Base-by-base conservation (phyloP, 2,888 invertebrate species). In the Caenorhabditis sulstoni region DNA sequence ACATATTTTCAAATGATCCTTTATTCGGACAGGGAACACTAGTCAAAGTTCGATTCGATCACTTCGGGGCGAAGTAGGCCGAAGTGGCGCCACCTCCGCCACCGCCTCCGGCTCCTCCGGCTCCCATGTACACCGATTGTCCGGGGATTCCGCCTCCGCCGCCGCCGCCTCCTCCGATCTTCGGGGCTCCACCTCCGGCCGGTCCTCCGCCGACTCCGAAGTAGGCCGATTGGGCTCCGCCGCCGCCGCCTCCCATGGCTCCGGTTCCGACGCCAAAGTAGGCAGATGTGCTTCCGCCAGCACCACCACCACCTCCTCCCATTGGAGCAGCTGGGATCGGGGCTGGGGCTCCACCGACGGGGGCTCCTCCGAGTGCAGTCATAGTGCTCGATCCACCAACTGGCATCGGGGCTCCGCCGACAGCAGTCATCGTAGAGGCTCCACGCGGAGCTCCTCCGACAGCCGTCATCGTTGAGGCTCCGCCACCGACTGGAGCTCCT, bases 1-100 rank as follows among this genome's bases (percentile, higher is more conserved):
- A 29, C 29, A 29, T 7, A 29, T 29, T 29, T 29, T 7, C 29
- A 7, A 7, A 5, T 29, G 3, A 3, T 29, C 7, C 29, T 29
- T 29, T 29, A 29, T 29, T 29, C 29, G 7, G 29, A 29, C 29
- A 7, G n/a, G n/a, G n/a, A n/a, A 29, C 7, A 29, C 29, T n/a
- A 29, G 29, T 29, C 29, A 47, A 47, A 18, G 16, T 47, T 47
- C 16, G 18, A n/a, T 47, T 47, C 16, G 47, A 47, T 47, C 41
- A 85, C 67, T 85, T 85, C 29, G 85, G 83, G 18, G 83, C 81
- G 62, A 86, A 86, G 77, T 86, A 86, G n/a, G 86, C 86, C 16
- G 83, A 82, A 3, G 79, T 71, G 18, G 85, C 83, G 74, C 82
- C 84, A 14, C 81, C 71, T 22, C 74, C 79, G 29, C 64, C 77